Evolutionary conservation across 2,797 vertebrate genomes (phyloP), one percentile per base, ranked within the genome.

Genomic region (Perdix hodgsoniae): DNA sequence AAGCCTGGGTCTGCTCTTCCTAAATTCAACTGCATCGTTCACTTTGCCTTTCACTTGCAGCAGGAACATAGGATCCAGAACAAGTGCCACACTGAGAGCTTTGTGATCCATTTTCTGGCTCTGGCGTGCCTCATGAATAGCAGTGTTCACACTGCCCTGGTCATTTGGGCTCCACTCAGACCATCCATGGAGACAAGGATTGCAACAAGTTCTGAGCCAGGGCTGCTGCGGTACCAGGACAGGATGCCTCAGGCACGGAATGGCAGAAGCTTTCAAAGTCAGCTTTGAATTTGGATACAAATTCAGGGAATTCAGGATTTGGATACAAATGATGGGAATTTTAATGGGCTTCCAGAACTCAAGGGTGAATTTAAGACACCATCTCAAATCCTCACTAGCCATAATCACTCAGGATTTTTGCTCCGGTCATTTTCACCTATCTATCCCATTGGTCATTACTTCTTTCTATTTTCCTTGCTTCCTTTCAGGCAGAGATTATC

Each of bases 131-230:
- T 78, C 2, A 0, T 52, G 56, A 83, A n/a, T 49, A 94, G 75
- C 4, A 27, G 47, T 27, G 64, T 16, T 19, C 45, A 86, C 45
- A 76, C 91, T 76, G 70, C 74, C 78, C 64, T 0, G 3, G 74
- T 63, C 85, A 60, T 79, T 86, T 86, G 67, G 70, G 90, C 76
- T 83, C 88, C 50, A 12, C 73, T 94, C 83, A 59, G 61, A 75
- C 49, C 0, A 0, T 31, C 83, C 60, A 4, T 83, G 80, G 76
- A 82, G 90, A 66, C 1, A 8, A 47, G 35, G 27, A 44, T 63
- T 80, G 64, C 83, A 96, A 18, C 42, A 65, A 39, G 56, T 23
- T 4, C 0, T 39, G 73, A 93, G 76, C 87, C 82, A 23, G 31
- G 63, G 87, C 83, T 86, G 52, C 42, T 26, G 33, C 18, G 59